Evolutionary conservation across 2,113 vertebrate species (phyloP), one percentile per base, ranked within the genome.

Genomic region (Tichodroma muraria): DNA sequence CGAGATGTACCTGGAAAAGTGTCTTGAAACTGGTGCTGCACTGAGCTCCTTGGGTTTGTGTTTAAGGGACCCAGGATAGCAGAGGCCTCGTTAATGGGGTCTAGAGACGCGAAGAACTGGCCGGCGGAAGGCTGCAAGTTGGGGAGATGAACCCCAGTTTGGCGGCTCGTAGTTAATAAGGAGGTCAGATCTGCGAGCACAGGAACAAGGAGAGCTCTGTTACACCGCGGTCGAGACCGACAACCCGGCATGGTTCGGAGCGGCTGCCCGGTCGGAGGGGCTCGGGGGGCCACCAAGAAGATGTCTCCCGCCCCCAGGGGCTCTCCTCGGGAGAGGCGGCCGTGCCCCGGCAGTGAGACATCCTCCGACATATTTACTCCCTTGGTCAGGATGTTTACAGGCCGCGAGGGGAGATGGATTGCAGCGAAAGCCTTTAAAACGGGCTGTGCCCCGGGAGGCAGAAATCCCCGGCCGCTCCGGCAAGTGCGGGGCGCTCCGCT

Each of bases 21-120:
- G 98, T 99, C 99, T 98, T 99, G 99, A 98, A 99, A 99, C 97
- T 99, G 99, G 98, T 99, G 99, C 98, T 99, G 99, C 94, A 98
- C 98, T 98, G 99, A 98, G 94, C 98, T 99, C 95, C 99, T 99
- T 93, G 98, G 97, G 97, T 97, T 98, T 91, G 98, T 98, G 98
- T 98, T 98, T 98, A 99, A 98, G 88, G 99, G 98, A 92, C 98
- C 98, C 98, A 99, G 98, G 97, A 99, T 98, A 96, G 98, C 98
- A 89, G 99, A 98, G 85, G 98, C 98, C 97, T 99, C 99, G 94
- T 98, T 98, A 97, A 99, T 98, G 97, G 98, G 98, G 42, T 99
- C 99, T 98, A 99, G 98, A 97, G 99, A 98, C 38, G 99, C 98
- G 98, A 99, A 99, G 98, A 99, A 99, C 97, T 99, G 99, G 98